These are phyloP conservation scores for Heptranchias perlo DNA, from an alignment of 2,113 vertebrate genomes.

Conservation along the genomic window DNA sequence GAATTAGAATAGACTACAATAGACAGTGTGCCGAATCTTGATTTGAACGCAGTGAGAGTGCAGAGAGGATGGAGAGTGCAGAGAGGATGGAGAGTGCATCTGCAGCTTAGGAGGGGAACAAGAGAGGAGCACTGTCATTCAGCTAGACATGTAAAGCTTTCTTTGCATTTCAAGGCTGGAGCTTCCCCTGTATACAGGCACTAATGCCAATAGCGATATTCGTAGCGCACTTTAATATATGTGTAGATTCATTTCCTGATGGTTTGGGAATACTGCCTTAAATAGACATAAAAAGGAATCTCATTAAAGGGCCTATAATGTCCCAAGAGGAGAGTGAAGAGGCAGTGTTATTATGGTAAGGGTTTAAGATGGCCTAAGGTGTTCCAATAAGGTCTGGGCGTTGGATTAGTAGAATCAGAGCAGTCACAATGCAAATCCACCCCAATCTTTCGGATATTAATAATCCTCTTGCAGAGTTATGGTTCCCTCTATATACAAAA, in stretches of 20 bases:
- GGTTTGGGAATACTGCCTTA: neutral
- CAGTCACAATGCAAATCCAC: neutral
- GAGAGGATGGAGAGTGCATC: neutral
- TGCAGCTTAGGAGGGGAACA: neutral
- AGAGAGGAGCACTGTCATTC: neutral
- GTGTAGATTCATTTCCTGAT: neutral
- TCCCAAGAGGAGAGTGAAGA: neutral
- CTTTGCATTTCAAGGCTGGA: neutral
- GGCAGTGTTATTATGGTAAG: neutral
- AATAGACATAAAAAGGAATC: neutral
- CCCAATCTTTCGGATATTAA: neutral
- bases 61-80: neutral
- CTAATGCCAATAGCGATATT: neutral
- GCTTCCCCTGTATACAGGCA: neutral
- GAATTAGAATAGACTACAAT: neutral
- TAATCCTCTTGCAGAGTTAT: too few species aligned
- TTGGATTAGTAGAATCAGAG: conserved; percentile 7
- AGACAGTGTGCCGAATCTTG: neutral
- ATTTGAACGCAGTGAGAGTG: neutral
- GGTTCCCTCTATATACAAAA: too few species aligned
- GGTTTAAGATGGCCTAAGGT: neutral
- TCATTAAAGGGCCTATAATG: neutral
- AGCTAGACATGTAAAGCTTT: neutral
- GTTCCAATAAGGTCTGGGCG: neutral
- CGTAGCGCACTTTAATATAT: neutral